Base-by-base conservation (phyloP, 2,888 invertebrate genomes). In the Ochlodes sylvanus region DNA sequence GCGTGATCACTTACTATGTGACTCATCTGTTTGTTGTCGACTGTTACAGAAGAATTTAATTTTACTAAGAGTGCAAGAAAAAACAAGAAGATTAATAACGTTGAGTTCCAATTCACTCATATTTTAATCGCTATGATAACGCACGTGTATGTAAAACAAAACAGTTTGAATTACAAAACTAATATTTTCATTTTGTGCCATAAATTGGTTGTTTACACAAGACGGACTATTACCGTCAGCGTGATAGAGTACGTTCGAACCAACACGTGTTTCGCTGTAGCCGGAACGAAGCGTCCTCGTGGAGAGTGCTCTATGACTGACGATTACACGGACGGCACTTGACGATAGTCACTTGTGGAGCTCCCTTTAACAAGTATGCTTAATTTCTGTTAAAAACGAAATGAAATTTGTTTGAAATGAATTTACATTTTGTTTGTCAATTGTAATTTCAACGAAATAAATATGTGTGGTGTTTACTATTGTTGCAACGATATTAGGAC, bases 271-370 rank as follows among this genome's bases (percentile, higher is more conserved):
- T 60, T 42, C 58, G 21, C 41, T 61, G 67, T 27, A 54, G 66
- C 42, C 14, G 57, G 47, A 15, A 55, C 56, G 54, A 21, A 67
- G 61, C 61, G 44, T 67, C 54, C 47, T 50, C 47, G 61, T 61
- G 14, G 27, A 61, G 61, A 67, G 67, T 67, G 44, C 67, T 67
- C 44, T 54, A 61, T 67, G 66, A 67, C 61, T 67, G 67, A 55
- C 67, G 67, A 55, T 55, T 67, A 42, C 55, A 67, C 55, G 67
- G 47, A 54, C 55, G 54, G 41, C 54, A 19, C 61, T 67, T 47
- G 34, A 61, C 47, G 44, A 67, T 17, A 61, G 54, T 67, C 61
- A 67, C 67, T 67, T 61, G 54, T 61, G 21, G 61, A 55, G 44
- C 34, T 52, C 44, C 38, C 44, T 67, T 66, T 21, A 3, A 54